Evolutionary conservation across 2,797 vertebrate genomes (phyloP), one percentile per base, ranked within the genome.

Genomic region (Hyperoplus lanceolatus): DNA sequence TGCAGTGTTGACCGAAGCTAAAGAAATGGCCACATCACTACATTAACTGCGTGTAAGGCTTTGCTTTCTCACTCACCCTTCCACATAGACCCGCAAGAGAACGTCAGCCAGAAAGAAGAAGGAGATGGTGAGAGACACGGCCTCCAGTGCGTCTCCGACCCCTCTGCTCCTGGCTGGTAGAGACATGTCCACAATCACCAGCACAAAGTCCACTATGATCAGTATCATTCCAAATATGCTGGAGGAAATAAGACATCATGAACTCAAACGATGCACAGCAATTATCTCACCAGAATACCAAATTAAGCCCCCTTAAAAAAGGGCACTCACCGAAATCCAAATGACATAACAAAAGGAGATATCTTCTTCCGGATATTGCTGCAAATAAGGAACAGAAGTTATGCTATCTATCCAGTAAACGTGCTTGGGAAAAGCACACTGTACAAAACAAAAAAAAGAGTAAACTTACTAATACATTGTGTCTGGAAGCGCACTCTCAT

Each of bases 41-140:
- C 3, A 5, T 3, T 1, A 14, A 29, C 8, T 38, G 8, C 61
- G 29, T 39, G 46, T 12, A 45, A 43, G 0, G 12, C n/a, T 8
- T 10, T 21, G 3, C 13, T 16, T 14, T 9, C 9, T 57, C 42
- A 64, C 97, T 95, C 94, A 99, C 98, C 97, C 96, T 91, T 97
- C 95, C 80, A 98, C 93, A 70, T 94, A 98, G 51, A 98, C 86
- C 16, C 95, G 95, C 73, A 99, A 94, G 65, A 98, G 91, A 64
- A 99, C 95, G 75, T 99, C 98, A 0, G 91, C 0, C 0, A 98
- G 92, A 71, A 98, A 99, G 91, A 98, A 99, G 75, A 97, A 83
- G 1, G 96, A 97, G 91, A 99, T 98, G 78, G 79, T 83, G 75
- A 99, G 93, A 53, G 97, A 98, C 87, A 97, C 61, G 0, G 80